Evolutionary conservation across 2,888 invertebrate genomes (phyloP).

Genomic region (Macaria liturata): DNA sequence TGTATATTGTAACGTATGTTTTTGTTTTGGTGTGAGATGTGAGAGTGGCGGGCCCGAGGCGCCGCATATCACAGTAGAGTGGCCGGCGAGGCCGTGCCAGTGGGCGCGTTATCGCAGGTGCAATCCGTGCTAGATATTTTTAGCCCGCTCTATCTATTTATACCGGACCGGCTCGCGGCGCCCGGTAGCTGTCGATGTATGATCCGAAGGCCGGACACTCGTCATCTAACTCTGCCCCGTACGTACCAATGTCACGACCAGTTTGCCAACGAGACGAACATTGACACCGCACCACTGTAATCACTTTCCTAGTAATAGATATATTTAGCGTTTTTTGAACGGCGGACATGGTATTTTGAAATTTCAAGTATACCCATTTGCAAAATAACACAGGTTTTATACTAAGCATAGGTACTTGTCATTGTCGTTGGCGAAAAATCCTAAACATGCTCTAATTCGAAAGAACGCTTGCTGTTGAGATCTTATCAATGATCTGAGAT

Average conservation of each 20-base stretch:
- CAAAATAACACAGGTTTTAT: too few species aligned
- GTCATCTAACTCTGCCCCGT: slow-evolving; percentile 32
- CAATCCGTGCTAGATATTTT: slow-evolving; percentile 74
- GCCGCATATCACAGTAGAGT: background rate
- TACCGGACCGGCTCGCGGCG: slow-evolving; percentile 68
- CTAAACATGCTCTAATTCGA: too few species aligned
- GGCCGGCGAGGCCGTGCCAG: slow-evolving; percentile 23
- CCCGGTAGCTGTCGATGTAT: slow-evolving; percentile 61
- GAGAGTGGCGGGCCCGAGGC: too few species aligned
- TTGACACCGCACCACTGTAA: background rate
- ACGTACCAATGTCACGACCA: slow-evolving; percentile 12
- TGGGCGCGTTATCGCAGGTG: slow-evolving; percentile 56
- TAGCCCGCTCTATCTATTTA: slow-evolving; percentile 69
- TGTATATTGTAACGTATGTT: too few species aligned
- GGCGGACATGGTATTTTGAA: too few species aligned
- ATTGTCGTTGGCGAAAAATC: too few species aligned
- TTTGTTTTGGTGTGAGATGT: too few species aligned
- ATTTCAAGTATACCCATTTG: too few species aligned
- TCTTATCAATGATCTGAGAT: slow-evolving; percentile 5
- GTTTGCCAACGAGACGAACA: slow-evolving; percentile 11
- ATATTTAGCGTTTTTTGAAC: background rate
- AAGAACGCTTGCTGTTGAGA: background rate
- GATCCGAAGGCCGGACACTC: slow-evolving; percentile 46
- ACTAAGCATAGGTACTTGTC: too few species aligned
- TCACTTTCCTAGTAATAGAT: slow-evolving; percentile 1